These are phyloP conservation scores for Holothuria leucospilota DNA, from an alignment of 53 echinoderm and acorn worm genomes.

Conservation along the genomic window DNA sequence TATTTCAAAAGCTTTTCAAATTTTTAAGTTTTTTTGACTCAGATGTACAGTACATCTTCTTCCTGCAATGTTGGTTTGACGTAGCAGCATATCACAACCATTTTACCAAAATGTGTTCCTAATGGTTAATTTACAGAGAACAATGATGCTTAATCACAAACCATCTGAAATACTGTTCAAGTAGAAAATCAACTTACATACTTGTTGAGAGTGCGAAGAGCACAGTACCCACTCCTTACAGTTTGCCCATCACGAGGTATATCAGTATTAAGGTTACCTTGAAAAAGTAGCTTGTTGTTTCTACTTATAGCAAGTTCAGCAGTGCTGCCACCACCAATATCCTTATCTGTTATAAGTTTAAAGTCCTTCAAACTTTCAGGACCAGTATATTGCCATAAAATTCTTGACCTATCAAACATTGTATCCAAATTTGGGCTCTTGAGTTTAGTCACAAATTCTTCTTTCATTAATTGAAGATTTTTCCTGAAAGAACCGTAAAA, in stretches of 20 bases:
- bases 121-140: no score
- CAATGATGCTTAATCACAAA: background rate
- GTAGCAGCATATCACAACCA: no score
- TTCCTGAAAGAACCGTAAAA: constrained; percentile 44
- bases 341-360: constrained; percentile 70
- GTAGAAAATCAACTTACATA: constrained; percentile 62
- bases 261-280: constrained; percentile 80
- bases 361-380: constrained; percentile 78
- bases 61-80: no score
- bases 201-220: constrained; percentile 67
- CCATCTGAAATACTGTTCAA: background rate
- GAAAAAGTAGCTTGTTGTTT: constrained; percentile 89
- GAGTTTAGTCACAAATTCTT: constrained; percentile 74
- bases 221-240: constrained; percentile 90
- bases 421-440: constrained; percentile 74
- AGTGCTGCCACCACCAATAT: constrained; percentile 87
- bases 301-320: constrained; percentile 73
- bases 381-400: constrained; percentile 76
- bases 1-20: no score
- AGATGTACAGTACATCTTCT: no score
- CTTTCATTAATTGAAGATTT: constrained; percentile 69
- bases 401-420: constrained; percentile 75
- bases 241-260: constrained; percentile 91
- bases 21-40: no score
- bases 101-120: no score